phyloP scores from a whole-genome alignment of 2,113 vertebrate species.

The Cnemophilus loriae region DNA sequence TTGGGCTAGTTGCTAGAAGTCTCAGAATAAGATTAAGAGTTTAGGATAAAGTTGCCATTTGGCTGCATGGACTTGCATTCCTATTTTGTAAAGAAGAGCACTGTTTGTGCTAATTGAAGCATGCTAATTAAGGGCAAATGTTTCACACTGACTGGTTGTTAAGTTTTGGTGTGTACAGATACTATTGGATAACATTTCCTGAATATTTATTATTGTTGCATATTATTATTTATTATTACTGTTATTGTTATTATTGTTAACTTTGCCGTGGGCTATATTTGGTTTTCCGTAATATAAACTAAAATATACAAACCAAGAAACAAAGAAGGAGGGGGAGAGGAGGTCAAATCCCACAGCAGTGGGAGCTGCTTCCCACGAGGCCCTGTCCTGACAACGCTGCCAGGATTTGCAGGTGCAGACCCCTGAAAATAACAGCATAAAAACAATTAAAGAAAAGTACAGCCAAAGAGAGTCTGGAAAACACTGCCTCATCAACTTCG shows the following conservation, averaged over 20 bases:
- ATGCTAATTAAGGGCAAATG: neutral
- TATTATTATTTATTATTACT: neutral
- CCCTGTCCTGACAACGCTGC: neutral
- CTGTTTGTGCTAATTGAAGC: neutral
- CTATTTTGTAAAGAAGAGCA: neutral
- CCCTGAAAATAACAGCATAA: conserved; percentile 44
- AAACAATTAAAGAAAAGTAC: conserved; percentile 14
- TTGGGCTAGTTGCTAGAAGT: neutral
- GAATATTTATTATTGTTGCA: neutral
- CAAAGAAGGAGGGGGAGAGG: neutral
- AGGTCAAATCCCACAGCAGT: conserved; percentile 1
- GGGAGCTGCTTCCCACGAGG: conserved; percentile 10
- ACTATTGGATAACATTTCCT: neutral
- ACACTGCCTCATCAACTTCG: conserved; percentile 4
- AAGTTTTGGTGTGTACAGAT: neutral
- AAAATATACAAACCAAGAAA: neutral
- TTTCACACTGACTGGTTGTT: neutral
- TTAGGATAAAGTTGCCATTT: neutral
- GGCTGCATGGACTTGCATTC: neutral
- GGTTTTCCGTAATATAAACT: neutral
- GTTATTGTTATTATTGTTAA: neutral
- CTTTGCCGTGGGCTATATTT: neutral
- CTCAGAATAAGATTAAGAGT: neutral
- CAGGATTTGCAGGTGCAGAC: conserved; percentile 56
- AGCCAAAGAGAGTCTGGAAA: conserved; percentile 39